Base-by-base conservation (phyloP, 2,888 invertebrate genomes). In the Clitarchus hookeri region DNA sequence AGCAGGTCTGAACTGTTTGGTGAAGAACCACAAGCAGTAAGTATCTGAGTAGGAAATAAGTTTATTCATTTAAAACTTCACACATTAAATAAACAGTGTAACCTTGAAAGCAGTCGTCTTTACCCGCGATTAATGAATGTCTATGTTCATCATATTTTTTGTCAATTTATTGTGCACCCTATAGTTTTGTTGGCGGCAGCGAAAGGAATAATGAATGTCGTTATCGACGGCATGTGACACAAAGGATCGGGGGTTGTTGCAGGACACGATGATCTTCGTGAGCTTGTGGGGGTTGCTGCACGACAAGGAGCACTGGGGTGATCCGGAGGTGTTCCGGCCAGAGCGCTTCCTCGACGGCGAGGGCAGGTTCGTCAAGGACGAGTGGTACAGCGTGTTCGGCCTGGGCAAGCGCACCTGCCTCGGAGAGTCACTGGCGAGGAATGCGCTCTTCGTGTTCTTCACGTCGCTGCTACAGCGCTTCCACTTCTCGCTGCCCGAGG, bases 261-360 rank as follows among this genome's bases (percentile, higher is more conserved):
- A 89, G 89, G 86, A 87, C 36, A 88, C 88, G 23, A 85, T 87
- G 23, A 44, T 88, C 2, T 26, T 87, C 16, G 25, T 88, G 27
- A 89, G 86, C 54, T 79, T 89, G 36, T 86, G 87, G 85, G 86
- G 86, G 23, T 27, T 88, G 27, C 87, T 87, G 53, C 86, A 88
- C 23, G 88, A 89, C 85, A 80, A 84, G 19, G 86, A 87, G 25
- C 86, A 87, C 77, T 89, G 89, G 89, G 88, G 88, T n/a, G 89
- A 89, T 84, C 89, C 89, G 25, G 87, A 88, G 36, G 87, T 85
- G 25, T 89, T 89, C 86, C 84, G 88, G 11, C 89, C 89, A 12
- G 88, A 88, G 85, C 87, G 89, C 23, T 88, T 88, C 86, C 84
- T 89, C 25, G 85, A 87, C 53, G 27, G 82, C 54, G 86, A 88